These are phyloP conservation scores for Hylaea fasciaria DNA, from an alignment of 2,888 invertebrate species.

Conservation along the genomic window DNA sequence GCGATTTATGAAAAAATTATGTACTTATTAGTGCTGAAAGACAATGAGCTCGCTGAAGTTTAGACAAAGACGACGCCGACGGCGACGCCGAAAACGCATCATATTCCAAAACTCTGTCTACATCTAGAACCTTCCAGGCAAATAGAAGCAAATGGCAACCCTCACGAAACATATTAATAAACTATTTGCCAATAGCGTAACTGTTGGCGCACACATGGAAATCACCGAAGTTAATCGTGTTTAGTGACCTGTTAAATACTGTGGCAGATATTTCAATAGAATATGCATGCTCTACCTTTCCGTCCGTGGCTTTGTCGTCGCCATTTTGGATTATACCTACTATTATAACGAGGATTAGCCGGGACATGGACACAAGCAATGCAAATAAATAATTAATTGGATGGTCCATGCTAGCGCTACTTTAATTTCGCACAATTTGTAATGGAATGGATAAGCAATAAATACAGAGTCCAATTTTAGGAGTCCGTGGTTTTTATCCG, in stretches of 20 bases:
- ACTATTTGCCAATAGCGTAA: slow-evolving; percentile 26
- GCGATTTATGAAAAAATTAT: too few species aligned
- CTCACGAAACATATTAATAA: slow-evolving; percentile 16
- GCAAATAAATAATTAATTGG: too few species aligned
- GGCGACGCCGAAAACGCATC: too few species aligned
- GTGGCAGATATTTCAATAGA: neutral
- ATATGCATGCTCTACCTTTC: neutral
- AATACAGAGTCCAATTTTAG: slow-evolving; percentile 66
- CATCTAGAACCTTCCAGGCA: neutral
- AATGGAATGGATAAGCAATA: slow-evolving; percentile 53
- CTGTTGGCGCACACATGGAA: slow-evolving; percentile 20
- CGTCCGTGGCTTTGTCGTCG: neutral
- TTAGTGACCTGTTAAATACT: slow-evolving; percentile 22
- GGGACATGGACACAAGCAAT: too few species aligned
- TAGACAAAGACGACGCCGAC: too few species aligned
- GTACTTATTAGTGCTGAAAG: too few species aligned
- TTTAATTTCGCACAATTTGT: neutral
- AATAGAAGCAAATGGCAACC: slow-evolving; percentile 4
- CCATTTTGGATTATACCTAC: neutral
- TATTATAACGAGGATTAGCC: too few species aligned
- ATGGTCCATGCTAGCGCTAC: too few species aligned
- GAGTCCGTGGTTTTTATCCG: slow-evolving; percentile 62
- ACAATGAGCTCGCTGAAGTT: too few species aligned
- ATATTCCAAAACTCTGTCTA: neutral
- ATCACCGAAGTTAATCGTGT: slow-evolving; percentile 27